These are phyloP conservation scores for Brachyrhaphis roseni DNA, from an alignment of 2,797 vertebrate species.

Conservation along the genomic window DNA sequence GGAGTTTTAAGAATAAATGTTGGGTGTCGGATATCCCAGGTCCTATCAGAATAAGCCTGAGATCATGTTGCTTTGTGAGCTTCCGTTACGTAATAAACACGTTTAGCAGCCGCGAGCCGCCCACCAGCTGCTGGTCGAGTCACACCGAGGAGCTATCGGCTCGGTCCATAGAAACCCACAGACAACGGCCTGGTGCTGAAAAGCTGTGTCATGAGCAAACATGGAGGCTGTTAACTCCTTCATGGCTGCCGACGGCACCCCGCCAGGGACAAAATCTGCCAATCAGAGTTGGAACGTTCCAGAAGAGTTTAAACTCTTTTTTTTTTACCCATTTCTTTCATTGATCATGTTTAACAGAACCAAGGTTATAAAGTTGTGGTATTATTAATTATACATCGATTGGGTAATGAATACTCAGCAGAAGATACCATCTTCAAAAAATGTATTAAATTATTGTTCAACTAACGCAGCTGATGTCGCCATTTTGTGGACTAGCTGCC, in stretches of 20 bases:
- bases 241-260: constrained; percentile 37
- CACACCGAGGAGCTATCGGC: constrained; percentile 62
- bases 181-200: constrained; percentile 71
- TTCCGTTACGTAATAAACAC: constrained; percentile 24
- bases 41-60: neutral
- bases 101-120: constrained; percentile 10
- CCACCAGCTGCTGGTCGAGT: neutral
- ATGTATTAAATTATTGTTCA: no score
- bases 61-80: neutral
- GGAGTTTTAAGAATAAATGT: neutral
- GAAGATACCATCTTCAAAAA: no score
- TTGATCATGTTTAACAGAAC: constrained; percentile 13
- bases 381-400: no score
- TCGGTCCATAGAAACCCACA: constrained; percentile 49
- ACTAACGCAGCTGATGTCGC: no score
- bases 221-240: constrained; percentile 61
- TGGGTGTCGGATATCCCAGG: neutral
- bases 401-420: no score
- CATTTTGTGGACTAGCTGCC: no score
- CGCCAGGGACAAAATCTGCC: neutral
- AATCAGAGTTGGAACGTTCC: constrained; percentile 9
- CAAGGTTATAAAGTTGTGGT: neutral
- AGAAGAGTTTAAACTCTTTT: neutral
- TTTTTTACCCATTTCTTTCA: constrained; percentile 9
- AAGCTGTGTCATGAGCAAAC: constrained; percentile 13